Evolutionary conservation across 2,888 invertebrate species (phyloP), one percentile per base, ranked within the genome.

Genomic region (Drosophila yooni): DNA sequence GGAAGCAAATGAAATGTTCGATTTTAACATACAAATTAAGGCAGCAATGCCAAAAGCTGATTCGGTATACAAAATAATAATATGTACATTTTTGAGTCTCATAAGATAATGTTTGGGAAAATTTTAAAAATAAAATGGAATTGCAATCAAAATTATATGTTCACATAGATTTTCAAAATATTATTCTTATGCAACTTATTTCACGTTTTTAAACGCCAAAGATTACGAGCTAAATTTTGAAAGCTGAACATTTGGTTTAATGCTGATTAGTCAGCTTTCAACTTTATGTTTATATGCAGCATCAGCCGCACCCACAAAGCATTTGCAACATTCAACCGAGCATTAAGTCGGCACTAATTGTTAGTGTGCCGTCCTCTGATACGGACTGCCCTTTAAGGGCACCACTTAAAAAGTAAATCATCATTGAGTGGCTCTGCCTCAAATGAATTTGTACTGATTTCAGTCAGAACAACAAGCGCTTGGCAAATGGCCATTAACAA

Each of bases 401-500:
- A 48, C 38, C 63, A 59, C 74, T 57, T 66, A 48, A 58, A 46
- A 48, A 59, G 61, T 80, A 71, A 81, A 77, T 81, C 81, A 72
- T 81, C 64, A 53, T 56, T 61, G 63, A 80, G 76, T 71, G 70
- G 51, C 48, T 33, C 36, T 11, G 40, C 53, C 48, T 46, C 31
- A 64, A 77, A 65, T 65, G 65, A 65, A 73, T 72, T 68, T 77
- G 68, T 69, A 67, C 58, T 61, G 76, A 67, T 71, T 76, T 62
- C 59, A 59, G 59, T 29, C 66, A 61, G 70, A 61, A 74, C 70
- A 78, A 79, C 68, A 67, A 74, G 58, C 66, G 68, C 74, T 75
- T 67, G 61, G 65, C 79, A 89, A 85, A 89, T 82, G 88, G 79
- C 81, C 87, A 87, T 87, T 90, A 90, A 87, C 88, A 82, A 90